Evolutionary conservation across 2,888 invertebrate genomes (phyloP).

Genomic region (Yponomeuta cagnagella): DNA sequence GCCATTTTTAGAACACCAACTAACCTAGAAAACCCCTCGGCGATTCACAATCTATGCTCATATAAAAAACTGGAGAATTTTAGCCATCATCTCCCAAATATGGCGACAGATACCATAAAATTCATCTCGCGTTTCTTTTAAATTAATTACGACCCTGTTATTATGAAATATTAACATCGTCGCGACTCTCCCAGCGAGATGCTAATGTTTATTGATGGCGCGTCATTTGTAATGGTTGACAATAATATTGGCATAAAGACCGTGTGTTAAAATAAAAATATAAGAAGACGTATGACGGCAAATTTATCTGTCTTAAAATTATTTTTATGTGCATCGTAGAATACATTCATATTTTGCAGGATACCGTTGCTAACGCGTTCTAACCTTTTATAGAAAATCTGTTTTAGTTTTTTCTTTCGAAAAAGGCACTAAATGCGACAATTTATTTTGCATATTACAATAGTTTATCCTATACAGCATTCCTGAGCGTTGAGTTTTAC

Average conservation of each 20-base stretch:
- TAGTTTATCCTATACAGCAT: slow-evolving; percentile 41
- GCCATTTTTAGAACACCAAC: slow-evolving; percentile 37
- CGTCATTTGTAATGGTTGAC: slow-evolving; percentile 11
- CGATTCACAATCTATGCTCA: slow-evolving; percentile 23
- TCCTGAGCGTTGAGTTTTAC: slow-evolving; percentile 43
- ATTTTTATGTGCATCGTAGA: slow-evolving; percentile 5
- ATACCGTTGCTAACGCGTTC: slow-evolving; percentile 12
- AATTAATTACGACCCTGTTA: slow-evolving; percentile 12
- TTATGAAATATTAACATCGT: slow-evolving; percentile 11
- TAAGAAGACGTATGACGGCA: not conserved
- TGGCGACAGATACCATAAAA: slow-evolving; percentile 4
- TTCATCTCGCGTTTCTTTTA: slow-evolving; percentile 1
- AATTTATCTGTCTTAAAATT: not conserved
- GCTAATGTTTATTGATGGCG: slow-evolving; percentile 14
- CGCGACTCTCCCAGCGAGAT: slow-evolving; percentile 6
- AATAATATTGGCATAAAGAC: slow-evolving; percentile 11
- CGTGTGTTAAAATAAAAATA: slow-evolving; percentile 8
- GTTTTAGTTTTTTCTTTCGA: slow-evolving; percentile 21
- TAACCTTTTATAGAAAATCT: slow-evolving; percentile 12
- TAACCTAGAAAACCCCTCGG: slow-evolving; percentile 52
- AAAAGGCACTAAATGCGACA: slow-evolving; percentile 24
- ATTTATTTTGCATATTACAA: slow-evolving; percentile 43
- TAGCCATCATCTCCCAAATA: slow-evolving; percentile 16
- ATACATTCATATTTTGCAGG: not conserved
- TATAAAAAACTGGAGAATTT: slow-evolving; percentile 5